phyloP scores from a whole-genome alignment of 2,888 invertebrate genomes.

The Invenusta paracnida region DNA sequence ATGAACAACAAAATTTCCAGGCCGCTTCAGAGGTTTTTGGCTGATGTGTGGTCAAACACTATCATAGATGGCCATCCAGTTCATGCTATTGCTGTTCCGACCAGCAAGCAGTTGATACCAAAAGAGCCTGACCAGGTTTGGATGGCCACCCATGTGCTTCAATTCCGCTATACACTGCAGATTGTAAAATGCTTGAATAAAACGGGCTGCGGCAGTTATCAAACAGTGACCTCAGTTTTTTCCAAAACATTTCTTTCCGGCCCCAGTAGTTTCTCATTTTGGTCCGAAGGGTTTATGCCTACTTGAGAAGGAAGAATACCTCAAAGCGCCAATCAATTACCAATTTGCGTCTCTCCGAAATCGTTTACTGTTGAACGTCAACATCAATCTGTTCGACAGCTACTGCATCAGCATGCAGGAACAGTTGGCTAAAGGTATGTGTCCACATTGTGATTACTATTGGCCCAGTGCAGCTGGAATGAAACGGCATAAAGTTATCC shows the following conservation, averaged over 20 bases:
- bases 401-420: conserved; percentile 28
- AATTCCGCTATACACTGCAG: neutral
- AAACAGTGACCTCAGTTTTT: too few species aligned
- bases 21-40: too few species aligned
- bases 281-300: too few species aligned
- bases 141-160: neutral
- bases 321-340: neutral
- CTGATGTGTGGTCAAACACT: too few species aligned
- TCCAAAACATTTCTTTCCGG: neutral
- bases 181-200: neutral
- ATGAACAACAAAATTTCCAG: too few species aligned
- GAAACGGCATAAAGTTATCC: neutral
- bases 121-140: neutral
- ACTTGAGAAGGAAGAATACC: too few species aligned
- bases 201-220: neutral
- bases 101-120: neutral
- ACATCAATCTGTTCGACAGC: neutral
- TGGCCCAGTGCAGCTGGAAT: neutral
- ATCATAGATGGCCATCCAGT: too few species aligned
- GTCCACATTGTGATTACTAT: conserved; percentile 9
- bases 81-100: neutral
- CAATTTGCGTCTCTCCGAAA: conserved; percentile 9
- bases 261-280: neutral
- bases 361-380: neutral
- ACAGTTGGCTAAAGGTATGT: neutral